A percentile compares a stretch with the other conserved stretches of the same genome.
These are phyloP conservation scores for Muricea muricata DNA, from an alignment of 92 coral and sea anemone genomes.

Conservation along the genomic window DNA sequence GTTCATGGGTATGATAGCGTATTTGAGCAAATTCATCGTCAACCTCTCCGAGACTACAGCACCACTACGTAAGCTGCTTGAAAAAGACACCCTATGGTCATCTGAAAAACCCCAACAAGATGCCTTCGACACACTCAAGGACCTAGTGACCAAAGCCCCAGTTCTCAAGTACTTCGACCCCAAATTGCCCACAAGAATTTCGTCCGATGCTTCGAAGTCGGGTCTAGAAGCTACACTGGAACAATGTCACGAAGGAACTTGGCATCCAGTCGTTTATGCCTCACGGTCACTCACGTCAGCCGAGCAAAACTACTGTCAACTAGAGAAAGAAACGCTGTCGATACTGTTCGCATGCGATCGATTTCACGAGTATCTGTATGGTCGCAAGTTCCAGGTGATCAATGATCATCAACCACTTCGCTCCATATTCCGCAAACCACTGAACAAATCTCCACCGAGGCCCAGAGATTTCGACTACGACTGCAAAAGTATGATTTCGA, in stretches of 20 bases:
- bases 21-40: background rate
- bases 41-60: background rate
- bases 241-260: too few relatives aligned
- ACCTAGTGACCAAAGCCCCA: constrained; percentile 5
- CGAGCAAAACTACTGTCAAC: constrained; percentile 50
- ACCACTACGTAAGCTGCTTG: background rate
- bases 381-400: background rate
- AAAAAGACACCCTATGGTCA: constrained; percentile 1
- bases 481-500: constrained; percentile 24
- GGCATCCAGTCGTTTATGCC: constrained; percentile 52
- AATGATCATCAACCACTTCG: too few relatives aligned
- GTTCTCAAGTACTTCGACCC: constrained; percentile 32
- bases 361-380: background rate
- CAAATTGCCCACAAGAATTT: constrained; percentile 4
- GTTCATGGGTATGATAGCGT: constrained; percentile 23
- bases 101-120: background rate
- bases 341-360: constrained; percentile 42
- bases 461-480: background rate
- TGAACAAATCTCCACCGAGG: too few relatives aligned
- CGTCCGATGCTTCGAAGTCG: background rate
- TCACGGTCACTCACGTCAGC: constrained; percentile 41
- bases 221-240: background rate
- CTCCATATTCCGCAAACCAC: too few relatives aligned
- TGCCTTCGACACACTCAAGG: background rate
- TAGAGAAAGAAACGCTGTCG: constrained; percentile 39